Percentiles rank a stretch among this genome's conserved stretches.
These are phyloP conservation scores for Neotoxoptera formosana DNA, from an alignment of 1,140 invertebrate species.

Conservation along the genomic window DNA sequence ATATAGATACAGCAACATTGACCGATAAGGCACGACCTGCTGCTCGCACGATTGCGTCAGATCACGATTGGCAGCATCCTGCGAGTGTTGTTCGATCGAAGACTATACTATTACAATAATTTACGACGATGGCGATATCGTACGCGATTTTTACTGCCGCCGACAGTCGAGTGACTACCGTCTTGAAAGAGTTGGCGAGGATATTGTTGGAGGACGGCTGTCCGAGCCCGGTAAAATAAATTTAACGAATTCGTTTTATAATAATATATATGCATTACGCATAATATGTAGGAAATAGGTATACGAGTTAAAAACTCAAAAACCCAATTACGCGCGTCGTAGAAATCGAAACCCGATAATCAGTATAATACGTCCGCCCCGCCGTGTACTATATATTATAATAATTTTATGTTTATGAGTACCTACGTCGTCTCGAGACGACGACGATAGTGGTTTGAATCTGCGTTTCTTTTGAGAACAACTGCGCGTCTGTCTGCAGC, in stretches of 20 bases:
- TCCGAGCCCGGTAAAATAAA: not conserved
- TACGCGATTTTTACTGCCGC: not conserved
- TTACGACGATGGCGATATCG: not conserved
- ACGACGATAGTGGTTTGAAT: not conserved
- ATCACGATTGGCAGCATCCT: not conserved
- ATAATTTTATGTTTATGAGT: not conserved
- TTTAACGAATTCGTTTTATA: not conserved
- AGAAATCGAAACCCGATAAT: not conserved
- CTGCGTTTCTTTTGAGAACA: not conserved
- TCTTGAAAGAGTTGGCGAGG: not conserved
- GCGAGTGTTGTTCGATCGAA: not conserved
- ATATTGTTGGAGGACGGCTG: not conserved
- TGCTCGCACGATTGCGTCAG: not conserved
- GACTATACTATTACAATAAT: not conserved
- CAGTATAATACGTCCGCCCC: not conserved
- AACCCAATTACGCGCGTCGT: not conserved
- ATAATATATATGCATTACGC: no score
- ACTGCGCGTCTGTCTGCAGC: not conserved
- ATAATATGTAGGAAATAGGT: not conserved
- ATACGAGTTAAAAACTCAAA: not conserved
- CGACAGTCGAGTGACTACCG: not conserved
- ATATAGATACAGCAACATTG: not conserved
- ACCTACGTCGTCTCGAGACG: not conserved
- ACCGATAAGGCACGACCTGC: not conserved
- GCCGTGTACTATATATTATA: not conserved